Base-by-base conservation (phyloP, 1,140 invertebrate species). In the Chironomus striatipennis region DNA sequence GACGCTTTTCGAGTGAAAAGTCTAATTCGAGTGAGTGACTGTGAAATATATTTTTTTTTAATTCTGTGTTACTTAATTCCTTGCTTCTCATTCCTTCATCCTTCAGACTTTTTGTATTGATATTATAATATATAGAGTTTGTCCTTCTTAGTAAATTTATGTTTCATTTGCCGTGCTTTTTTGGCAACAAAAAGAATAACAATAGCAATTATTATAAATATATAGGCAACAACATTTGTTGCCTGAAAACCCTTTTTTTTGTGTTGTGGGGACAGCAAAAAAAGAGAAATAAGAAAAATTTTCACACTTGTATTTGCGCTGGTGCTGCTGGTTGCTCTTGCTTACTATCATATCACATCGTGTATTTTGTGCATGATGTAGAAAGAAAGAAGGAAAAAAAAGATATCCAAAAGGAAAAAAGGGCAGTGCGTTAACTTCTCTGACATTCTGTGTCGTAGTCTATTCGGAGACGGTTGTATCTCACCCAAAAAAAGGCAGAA, bases 1-100 rank as follows among this genome's bases (percentile, higher is more conserved):
- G 65, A 70, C 7, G 64, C 65, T 70, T 70, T 70, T 70, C 65
- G 65, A 70, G 65, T 70, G 65, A 20, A 21, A 70, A 70, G 47
- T 57, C 47, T 57, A 57, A 57, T 57, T 57, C 47, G 47, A 57
- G 47, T 70, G n/a, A 18, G 65, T 70, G 17, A 9, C n/a, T 20
- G 9, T 70, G 17, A 67, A 67, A n/a, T 12, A 3, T 57, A 70
- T 70, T 70, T 70, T 70, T 70, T 70, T 7, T 57, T n/a, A n/a
- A n/a, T n/a, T n/a, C n/a, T 57, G 47, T 57, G 9, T 10, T 57
- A 1, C 47, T 57, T 57, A 12, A 7, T n/a, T 10, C n/a, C n/a
- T 70, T 18, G n/a, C 64, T 15, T 20, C 64, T 67, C 7, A 67
- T 18, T 18, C n/a, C 64, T 70, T 12, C 65, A 18, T 8, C 18